Conservation (phyloP, 2,797 vertebrate genomes). For the Tauraco hartlaubi region DNA sequence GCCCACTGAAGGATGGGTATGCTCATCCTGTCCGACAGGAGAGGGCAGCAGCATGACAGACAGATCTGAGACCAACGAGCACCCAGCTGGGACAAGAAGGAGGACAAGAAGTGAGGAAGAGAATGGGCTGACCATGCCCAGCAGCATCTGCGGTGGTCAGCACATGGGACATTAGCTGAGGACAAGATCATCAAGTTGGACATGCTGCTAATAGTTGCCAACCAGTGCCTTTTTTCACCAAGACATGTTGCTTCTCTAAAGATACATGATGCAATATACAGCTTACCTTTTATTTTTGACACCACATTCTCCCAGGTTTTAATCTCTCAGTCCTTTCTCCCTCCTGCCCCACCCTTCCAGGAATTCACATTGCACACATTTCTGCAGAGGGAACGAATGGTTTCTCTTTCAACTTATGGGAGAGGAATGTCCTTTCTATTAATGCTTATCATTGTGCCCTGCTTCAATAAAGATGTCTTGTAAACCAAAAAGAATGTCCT, state of each 20-base stretch:
- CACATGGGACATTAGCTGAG: background rate
- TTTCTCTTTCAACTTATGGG: constrained; percentile 29
- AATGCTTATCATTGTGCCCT: constrained; percentile 14
- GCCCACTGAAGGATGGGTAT: background rate
- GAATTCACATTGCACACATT: constrained; percentile 39
- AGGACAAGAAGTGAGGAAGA: background rate
- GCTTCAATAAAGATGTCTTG: constrained; percentile 39
- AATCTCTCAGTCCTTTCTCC: background rate
- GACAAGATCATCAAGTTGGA: background rate
- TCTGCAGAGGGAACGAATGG: constrained; percentile 7
- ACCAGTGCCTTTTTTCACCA: background rate
- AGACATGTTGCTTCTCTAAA: background rate
- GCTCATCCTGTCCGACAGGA: background rate
- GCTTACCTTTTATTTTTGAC: background rate
- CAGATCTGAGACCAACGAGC: background rate
- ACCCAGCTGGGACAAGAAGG: background rate
- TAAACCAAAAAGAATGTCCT: constrained; percentile 54
- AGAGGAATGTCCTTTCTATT: constrained; percentile 34
- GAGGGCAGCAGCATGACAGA: background rate
- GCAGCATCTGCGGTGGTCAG: background rate
- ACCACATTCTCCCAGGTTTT: background rate
- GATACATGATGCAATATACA: background rate
- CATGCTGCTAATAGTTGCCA: rapidly evolving
- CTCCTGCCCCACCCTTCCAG: background rate
- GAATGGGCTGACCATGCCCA: background rate